phyloP scores from a whole-genome alignment of 2,113 vertebrate genomes.

The Bucco capensis region DNA sequence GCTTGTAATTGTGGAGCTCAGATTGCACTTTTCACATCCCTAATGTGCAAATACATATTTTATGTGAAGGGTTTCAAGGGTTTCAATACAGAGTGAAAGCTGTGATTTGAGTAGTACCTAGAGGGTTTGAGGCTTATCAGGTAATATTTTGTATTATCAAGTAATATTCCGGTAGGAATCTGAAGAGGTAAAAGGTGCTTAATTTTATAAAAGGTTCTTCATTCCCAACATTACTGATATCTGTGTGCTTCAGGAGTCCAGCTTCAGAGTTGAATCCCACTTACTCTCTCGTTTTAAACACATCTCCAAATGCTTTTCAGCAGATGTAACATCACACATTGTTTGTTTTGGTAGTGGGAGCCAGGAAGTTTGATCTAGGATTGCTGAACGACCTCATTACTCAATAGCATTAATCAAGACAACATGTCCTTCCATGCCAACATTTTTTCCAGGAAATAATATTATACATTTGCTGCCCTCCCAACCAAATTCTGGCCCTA shows the following conservation, averaged over 20 bases:
- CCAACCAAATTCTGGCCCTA: slow-evolving; percentile 18
- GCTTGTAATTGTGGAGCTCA: not conserved
- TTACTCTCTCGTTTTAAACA: not conserved
- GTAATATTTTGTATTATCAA: no score
- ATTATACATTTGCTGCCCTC: slow-evolving; percentile 63
- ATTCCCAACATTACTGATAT: no score
- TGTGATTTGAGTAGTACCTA: not conserved
- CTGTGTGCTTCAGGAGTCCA: no score
- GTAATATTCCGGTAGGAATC: no score
- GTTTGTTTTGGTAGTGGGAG: slow-evolving; percentile 40
- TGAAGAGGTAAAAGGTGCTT: no score
- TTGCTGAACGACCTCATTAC: slow-evolving; percentile 44
- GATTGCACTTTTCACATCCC: not conserved
- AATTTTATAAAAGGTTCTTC: no score
- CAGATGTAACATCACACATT: not conserved
- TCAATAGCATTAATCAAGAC: slow-evolving; percentile 50
- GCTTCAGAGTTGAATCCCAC: no score
- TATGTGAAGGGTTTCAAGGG: not conserved
- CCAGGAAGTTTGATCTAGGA: not conserved
- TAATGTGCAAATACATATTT: not conserved
- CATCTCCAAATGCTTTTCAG: not conserved
- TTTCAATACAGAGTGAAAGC: not conserved
- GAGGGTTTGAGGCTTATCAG: not conserved
- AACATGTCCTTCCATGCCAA: slow-evolving; percentile 41
- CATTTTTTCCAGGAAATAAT: slow-evolving; percentile 61